Evolutionary conservation across 2,797 vertebrate genomes (phyloP), one percentile per base, ranked within the genome.

Genomic region (Nyctalus aviator): DNA sequence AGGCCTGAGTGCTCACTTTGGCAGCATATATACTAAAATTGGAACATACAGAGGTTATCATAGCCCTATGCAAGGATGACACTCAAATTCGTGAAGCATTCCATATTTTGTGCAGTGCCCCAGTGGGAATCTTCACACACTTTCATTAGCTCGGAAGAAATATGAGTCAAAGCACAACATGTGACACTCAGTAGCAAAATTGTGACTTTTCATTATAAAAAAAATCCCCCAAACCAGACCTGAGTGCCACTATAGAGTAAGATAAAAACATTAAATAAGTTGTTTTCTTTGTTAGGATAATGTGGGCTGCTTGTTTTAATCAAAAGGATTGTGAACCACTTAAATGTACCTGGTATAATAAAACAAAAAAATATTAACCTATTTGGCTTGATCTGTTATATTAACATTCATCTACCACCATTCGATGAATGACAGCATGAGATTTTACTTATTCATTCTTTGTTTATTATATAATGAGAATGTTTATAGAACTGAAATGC

Each of bases 401-500:
- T 90, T 88, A 76, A 66, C 46, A 79, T 73, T 10, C n/a, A 55
- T 73, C 15, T 18, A 71, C 15, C 23, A 64, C 37, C 30, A 59
- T 69, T 59, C 87, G 68, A 41, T 77, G 41, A 93, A 48, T 84
- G 44, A 73, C 13, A 90, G 27, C 32, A 15, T 83, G 55, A 89
- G 25, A 46, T 79, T 93, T 84, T 48, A 94, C 35, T 86, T 76
- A 57, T 20, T 87, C 44, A 35, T 35, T 94, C 27, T 79, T 75
- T 66, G 21, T 20, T 92, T 81, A 84, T 85, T 62, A 62, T 14
- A 62, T 94, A 77, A 88, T 85, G 21, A 88, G 37, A 95, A 83
- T 77, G 94, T 69, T 93, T 83, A 82, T 66, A 94, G 27, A 88
- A 82, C 30, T 37, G 84, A 92, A 75, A 41, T 91, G 23, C 12